Evolutionary conservation across 1,140 invertebrate genomes (phyloP).

Genomic region (Drosophila pandora): DNA sequence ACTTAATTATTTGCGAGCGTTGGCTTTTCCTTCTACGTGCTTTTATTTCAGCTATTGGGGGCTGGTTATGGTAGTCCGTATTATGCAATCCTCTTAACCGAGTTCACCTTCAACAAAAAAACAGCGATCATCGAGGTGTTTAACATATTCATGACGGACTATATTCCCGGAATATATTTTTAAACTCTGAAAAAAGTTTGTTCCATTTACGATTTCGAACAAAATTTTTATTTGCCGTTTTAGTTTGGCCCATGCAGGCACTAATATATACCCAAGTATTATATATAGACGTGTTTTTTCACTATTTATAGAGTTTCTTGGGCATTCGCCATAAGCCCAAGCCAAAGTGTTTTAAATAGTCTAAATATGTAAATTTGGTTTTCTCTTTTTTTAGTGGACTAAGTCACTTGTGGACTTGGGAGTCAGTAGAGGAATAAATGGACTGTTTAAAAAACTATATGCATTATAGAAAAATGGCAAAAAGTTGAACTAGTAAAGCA

Average conservation of each 20-base stretch:
- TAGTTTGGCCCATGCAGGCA: conserved; percentile 23
- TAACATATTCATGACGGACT: conserved; percentile 6
- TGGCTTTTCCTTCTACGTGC: conserved; percentile 66
- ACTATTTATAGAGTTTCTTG: conserved; percentile 61
- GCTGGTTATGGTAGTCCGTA: conserved; percentile 11
- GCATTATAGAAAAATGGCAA: conserved; percentile 1
- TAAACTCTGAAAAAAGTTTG: conserved; percentile 52
- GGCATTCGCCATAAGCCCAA: conserved; percentile 53
- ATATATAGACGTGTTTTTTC: conserved; percentile 34
- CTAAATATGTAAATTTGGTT: conserved; percentile 61
- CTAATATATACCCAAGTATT: conserved; percentile 10
- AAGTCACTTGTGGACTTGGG: background rate
- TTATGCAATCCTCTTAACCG: conserved; percentile 48
- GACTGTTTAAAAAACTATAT: background rate
- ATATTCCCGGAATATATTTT: conserved; percentile 42
- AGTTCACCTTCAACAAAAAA: conserved; percentile 59
- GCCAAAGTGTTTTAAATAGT: conserved; percentile 61
- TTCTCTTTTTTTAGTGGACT: conserved; percentile 30
- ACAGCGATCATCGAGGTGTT: conserved; percentile 8
- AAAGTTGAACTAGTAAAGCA: background rate
- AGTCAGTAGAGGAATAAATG: background rate
- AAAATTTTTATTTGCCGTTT: conserved; percentile 62
- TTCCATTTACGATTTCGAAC: conserved; percentile 70
- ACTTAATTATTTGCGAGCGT: conserved; percentile 79
- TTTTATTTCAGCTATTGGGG: conserved; percentile 37